These are phyloP conservation scores for Spisula solida DNA, from an alignment of 2,888 invertebrate species.

Conservation along the genomic window DNA sequence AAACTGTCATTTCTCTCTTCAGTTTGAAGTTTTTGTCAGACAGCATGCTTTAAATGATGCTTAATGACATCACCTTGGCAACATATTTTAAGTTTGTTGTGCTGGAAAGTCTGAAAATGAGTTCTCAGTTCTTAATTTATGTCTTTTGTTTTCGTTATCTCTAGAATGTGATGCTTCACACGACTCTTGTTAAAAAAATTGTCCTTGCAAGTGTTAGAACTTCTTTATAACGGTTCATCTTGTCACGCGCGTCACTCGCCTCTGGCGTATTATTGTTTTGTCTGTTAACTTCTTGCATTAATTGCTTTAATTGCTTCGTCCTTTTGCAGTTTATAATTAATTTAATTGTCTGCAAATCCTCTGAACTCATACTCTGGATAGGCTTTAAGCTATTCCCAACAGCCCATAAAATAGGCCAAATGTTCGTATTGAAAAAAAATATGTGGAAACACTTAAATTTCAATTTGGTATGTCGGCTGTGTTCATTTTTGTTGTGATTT, in stretches of 20 bases:
- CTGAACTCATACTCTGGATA: too few relatives aligned
- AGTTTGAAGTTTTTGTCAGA: neutral
- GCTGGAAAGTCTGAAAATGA: neutral
- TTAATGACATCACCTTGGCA: neutral
- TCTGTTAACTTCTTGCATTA: neutral
- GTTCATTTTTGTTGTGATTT: too few relatives aligned
- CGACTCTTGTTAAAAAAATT: neutral
- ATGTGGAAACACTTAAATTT: too few relatives aligned
- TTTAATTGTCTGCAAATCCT: neutral
- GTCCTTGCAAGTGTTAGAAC: neutral
- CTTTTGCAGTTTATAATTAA: neutral
- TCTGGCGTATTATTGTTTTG: constrained; percentile 13
- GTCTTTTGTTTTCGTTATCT: neutral
- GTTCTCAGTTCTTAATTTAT: too few relatives aligned
- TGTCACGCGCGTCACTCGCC: too few relatives aligned
- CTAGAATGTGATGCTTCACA: neutral
- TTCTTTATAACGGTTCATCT: neutral
- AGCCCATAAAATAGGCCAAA: too few relatives aligned
- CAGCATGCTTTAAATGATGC: neutral
- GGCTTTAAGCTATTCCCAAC: too few relatives aligned
- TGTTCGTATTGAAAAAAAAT: too few relatives aligned
- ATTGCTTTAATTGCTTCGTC: neutral
- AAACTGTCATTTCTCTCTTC: too few relatives aligned
- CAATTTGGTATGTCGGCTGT: too few relatives aligned
- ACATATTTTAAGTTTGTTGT: neutral